Percentiles rank a stretch among this genome's conserved stretches.
These are phyloP conservation scores for Galeopsomyia nigrocyanea DNA, from an alignment of 2,888 invertebrate genomes.

Conservation along the genomic window DNA sequence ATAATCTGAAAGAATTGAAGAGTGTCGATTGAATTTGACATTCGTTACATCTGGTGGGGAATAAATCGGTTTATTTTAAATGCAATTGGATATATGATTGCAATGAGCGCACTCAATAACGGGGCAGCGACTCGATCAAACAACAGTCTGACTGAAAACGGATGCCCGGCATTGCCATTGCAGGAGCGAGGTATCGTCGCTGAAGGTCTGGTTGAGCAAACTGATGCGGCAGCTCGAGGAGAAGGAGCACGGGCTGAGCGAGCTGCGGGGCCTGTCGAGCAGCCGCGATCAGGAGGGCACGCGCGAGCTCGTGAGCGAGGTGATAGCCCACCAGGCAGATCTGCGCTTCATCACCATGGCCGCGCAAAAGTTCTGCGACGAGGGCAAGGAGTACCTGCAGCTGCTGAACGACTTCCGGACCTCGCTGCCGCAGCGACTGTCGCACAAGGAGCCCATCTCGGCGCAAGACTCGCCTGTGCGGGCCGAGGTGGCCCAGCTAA, in stretches of 20 bases:
- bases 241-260: constrained; percentile 85
- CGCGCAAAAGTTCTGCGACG: constrained; percentile 95
- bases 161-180: background rate
- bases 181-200: constrained; percentile 83
- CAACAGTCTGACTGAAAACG: no score
- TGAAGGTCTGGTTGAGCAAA: constrained; percentile 87
- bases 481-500: constrained; percentile 83
- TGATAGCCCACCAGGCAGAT: constrained; percentile 96
- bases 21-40: no score
- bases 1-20: no score
- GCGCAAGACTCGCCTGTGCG: constrained; percentile 83
- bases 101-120: no score
- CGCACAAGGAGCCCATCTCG: constrained; percentile 80
- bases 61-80: no score
- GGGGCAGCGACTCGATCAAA: no score
- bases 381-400: constrained; percentile 90
- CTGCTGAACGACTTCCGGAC: constrained; percentile 91
- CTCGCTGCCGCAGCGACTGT: constrained; percentile 83
- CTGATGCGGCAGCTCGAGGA: constrained; percentile 86
- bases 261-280: constrained; percentile 78
- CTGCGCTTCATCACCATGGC: constrained; percentile 95
- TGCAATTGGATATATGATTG: no score
- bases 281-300: constrained; percentile 79
- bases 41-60: no score
- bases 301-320: constrained; percentile 90